These are phyloP conservation scores for Agrenia bidenticulata DNA, from an alignment of 2,888 invertebrate genomes.

Conservation along the genomic window DNA sequence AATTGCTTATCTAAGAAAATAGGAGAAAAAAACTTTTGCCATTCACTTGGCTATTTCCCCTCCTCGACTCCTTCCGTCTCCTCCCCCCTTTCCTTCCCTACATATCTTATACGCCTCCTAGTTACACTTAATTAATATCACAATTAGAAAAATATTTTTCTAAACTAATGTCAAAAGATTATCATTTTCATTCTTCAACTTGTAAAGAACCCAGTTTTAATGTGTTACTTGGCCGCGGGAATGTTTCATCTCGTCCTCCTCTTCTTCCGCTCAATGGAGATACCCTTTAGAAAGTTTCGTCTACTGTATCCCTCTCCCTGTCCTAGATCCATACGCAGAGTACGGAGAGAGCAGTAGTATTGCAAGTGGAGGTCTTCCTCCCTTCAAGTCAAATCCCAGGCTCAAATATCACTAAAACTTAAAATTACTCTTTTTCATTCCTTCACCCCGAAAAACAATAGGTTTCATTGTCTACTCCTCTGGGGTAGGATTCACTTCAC, in stretches of 20 bases:
- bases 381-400: not conserved
- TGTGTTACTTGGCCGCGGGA: not conserved
- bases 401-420: constrained; percentile 10
- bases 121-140: constrained; percentile 46
- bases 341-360: not conserved
- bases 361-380: not conserved
- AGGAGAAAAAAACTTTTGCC: constrained; percentile 41
- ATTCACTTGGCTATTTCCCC: constrained; percentile 37
- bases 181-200: constrained; percentile 15
- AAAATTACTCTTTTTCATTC: constrained; percentile 7
- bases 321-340: not conserved
- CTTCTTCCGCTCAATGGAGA: not conserved
- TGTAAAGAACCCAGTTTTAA: not conserved
- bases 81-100: constrained; percentile 17
- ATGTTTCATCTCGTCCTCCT: not conserved
- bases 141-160: constrained; percentile 51
- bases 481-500: too few species aligned
- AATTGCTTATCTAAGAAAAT: constrained; percentile 43
- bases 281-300: not conserved
- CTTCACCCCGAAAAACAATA: constrained; percentile 1
- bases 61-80: constrained; percentile 26
- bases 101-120: not conserved
- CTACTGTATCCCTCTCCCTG: not conserved
- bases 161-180: constrained; percentile 42
- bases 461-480: too few species aligned